Conservation (phyloP, 2,888 invertebrate genomes). For the Chirona hameri region DNA sequence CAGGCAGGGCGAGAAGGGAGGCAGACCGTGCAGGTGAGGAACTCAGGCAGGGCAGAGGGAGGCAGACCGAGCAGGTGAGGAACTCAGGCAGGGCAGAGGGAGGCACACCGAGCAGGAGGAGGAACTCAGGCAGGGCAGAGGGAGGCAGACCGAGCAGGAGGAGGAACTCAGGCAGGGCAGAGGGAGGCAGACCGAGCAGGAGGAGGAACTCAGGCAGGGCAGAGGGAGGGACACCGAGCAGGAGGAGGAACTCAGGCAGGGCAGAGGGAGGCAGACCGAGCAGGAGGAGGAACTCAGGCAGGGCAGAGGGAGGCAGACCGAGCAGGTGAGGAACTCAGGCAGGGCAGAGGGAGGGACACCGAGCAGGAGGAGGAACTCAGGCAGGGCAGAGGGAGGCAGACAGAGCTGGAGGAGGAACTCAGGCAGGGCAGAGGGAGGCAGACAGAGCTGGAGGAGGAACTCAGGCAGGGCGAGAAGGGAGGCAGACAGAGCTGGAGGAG, state of each 20-base stretch:
- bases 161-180: too few species aligned
- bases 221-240: background rate
- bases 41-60: too few species aligned
- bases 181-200: slow-evolving; percentile 80
- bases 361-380: background rate
- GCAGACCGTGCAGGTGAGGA: background rate
- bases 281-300: too few species aligned
- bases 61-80: slow-evolving; percentile 68
- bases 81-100: background rate
- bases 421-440: too few species aligned
- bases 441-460: slow-evolving; percentile 64
- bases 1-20: background rate
- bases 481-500: background rate
- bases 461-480: background rate
- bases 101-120: background rate
- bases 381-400: too few species aligned
- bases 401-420: too few species aligned
- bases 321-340: slow-evolving; percentile 54
- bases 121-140: too few species aligned
- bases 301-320: too few species aligned
- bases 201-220: background rate
- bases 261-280: too few species aligned
- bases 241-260: background rate
- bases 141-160: too few species aligned
- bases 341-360: background rate